These are phyloP conservation scores for Aptenodytes patagonicus DNA, from an alignment of 2,113 vertebrate genomes.

Conservation along the genomic window DNA sequence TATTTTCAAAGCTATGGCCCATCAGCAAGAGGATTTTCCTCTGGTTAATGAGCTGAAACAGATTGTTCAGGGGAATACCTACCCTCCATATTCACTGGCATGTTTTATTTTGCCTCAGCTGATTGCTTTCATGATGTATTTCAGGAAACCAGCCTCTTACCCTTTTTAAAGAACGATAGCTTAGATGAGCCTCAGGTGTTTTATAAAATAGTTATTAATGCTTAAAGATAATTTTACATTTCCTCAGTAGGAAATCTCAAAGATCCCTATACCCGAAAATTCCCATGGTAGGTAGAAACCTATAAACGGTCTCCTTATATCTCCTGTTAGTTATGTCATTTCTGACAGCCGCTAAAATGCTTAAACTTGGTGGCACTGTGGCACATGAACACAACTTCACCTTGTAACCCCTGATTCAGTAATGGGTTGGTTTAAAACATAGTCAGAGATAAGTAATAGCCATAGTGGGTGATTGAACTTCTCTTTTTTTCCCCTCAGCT, in stretches of 20 bases:
- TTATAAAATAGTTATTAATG: neutral
- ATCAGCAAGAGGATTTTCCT: neutral
- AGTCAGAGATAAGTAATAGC: neutral
- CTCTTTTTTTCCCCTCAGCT: neutral
- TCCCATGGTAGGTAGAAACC: neutral
- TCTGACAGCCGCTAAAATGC: neutral
- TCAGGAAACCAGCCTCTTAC: neutral
- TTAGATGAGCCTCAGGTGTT: neutral
- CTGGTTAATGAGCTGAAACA: neutral
- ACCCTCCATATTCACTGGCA: neutral
- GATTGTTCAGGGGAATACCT: neutral
- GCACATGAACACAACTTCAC: neutral
- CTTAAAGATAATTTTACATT: neutral
- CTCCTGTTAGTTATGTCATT: neutral
- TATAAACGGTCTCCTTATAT: rapidly evolving
- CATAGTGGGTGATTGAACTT: neutral
- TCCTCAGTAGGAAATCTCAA: neutral
- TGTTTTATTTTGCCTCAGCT: neutral
- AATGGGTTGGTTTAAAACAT: neutral
- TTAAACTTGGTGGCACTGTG: neutral
- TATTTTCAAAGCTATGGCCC: neutral
- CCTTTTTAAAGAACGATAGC: neutral
- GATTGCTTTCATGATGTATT: neutral
- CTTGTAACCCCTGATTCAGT: neutral
- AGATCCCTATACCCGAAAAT: neutral